phyloP scores from a whole-genome alignment of 2,113 vertebrate genomes.

The Lutjanus erythropterus region DNA sequence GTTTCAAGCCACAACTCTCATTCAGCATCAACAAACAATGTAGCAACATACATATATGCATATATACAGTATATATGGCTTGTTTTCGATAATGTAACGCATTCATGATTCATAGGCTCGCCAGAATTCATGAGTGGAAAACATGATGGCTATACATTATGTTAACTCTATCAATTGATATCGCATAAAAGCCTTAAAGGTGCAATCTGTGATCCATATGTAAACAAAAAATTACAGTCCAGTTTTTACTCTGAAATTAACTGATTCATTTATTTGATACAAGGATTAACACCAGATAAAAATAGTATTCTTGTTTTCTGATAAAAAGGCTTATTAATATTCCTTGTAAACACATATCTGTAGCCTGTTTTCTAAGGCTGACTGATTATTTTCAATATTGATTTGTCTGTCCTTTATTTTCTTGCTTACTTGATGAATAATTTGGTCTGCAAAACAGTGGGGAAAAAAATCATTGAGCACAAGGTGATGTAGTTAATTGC shows the following conservation, averaged over 20 bases:
- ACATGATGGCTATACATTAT: not conserved
- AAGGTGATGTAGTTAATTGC: not conserved
- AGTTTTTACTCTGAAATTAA: not conserved
- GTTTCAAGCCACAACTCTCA: constrained; percentile 50
- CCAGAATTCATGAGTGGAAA: not conserved
- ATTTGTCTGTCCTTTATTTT: not conserved
- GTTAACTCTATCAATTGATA: not conserved
- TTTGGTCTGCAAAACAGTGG: not conserved
- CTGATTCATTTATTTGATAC: not conserved
- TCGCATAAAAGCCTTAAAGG: not conserved
- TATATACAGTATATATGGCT: not conserved
- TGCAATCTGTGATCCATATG: not conserved
- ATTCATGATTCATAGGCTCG: constrained; percentile 2
- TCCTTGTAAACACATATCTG: not conserved
- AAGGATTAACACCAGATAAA: not conserved
- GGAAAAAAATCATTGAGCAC: not conserved
- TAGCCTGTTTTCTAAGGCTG: not conserved
- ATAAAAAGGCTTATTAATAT: not conserved
- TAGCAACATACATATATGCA: constrained; percentile 2
- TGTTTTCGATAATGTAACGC: not conserved
- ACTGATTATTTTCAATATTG: not conserved
- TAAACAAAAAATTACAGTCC: constrained; percentile 7
- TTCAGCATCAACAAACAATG: constrained; percentile 58
- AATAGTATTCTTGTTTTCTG: not conserved
- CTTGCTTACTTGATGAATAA: not conserved